Percentiles rank a stretch among this genome's conserved stretches.
Conservation (phyloP, 2,113 vertebrate genomes). For the Alligator mississippiensis region DNA sequence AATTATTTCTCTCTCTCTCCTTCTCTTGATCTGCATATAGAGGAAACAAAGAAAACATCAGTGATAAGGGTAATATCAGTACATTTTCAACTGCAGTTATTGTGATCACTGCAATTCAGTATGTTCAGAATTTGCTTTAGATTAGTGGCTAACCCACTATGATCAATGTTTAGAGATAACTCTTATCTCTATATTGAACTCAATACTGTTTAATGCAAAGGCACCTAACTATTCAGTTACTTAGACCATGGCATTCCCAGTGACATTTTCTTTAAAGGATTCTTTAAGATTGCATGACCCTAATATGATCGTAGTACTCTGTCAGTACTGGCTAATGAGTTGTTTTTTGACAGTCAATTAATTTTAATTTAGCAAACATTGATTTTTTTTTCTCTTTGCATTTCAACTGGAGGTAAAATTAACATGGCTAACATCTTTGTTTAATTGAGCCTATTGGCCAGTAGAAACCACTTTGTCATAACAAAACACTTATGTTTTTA, state of each 20-base stretch:
- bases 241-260: neutral
- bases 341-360: slow-evolving; percentile 23
- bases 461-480: slow-evolving; percentile 9
- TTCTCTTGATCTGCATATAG: neutral
- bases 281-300: neutral
- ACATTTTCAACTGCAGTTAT: slow-evolving; percentile 48
- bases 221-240: neutral
- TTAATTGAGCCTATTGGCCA: slow-evolving; percentile 54
- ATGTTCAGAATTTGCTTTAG: neutral
- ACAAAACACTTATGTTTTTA: slow-evolving; percentile 22
- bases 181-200: neutral
- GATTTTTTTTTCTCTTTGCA: neutral
- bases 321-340: slow-evolving; percentile 10
- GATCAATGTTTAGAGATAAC: neutral
- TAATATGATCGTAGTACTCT: slow-evolving; percentile 9
- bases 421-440: neutral
- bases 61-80: slow-evolving; percentile 15
- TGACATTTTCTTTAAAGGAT: neutral
- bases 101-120: slow-evolving; percentile 18
- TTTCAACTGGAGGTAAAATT: slow-evolving; percentile 51
- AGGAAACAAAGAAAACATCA: neutral
- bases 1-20: neutral
- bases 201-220: neutral
- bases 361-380: slow-evolving; percentile 50
- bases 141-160: neutral